Evolutionary conservation across 2,888 invertebrate species (phyloP), one percentile per base, ranked within the genome.

Genomic region (Trachelus tabidus): DNA sequence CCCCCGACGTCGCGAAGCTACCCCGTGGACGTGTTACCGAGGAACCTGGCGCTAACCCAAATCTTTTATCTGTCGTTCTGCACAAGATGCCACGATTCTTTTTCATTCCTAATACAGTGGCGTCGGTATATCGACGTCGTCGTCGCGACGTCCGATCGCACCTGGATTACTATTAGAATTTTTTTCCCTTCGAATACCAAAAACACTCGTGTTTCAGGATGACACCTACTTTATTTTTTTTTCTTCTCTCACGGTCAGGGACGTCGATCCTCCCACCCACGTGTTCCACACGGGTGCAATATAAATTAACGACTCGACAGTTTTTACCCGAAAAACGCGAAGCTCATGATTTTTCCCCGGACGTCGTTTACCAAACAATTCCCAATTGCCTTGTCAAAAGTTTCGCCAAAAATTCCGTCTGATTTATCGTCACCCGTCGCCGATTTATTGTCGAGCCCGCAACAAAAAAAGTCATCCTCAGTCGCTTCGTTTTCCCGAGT

Each of bases 331-430:
- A 81, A 85, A 85, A 86, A 81, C 85, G 84, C 84, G 83, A 81
- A 81, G 82, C 86, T 85, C 85, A 86, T 86, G 85, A 85, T 84
- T 87, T 86, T 84, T 81, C 83, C 80, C 68, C 82, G 78, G 78
- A 82, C 80, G 81, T 87, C 87, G 87, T 89, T 90, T 89, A 89
- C 87, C 87, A 88, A 88, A 88, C 88, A 88, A 90, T 89, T 89
- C 89, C 89, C 89, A 89, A 89, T 89, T 88, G 90, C 85, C 88
- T 86, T 90, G 90, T 90, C 89, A 90, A 89, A 89, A 89, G 89
- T 89, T 89, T 84, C 84, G 86, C 86, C 85, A 86, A 88, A 89
- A 89, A 89, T 88, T 87, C 87, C 83, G 83, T 79, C 86, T 89
- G 89, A 89, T 89, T 90, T 88, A 89, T 87, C 81, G 84, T 40